phyloP scores from a whole-genome alignment of 2,113 vertebrate species.

The Nyctibius bracteatus region DNA sequence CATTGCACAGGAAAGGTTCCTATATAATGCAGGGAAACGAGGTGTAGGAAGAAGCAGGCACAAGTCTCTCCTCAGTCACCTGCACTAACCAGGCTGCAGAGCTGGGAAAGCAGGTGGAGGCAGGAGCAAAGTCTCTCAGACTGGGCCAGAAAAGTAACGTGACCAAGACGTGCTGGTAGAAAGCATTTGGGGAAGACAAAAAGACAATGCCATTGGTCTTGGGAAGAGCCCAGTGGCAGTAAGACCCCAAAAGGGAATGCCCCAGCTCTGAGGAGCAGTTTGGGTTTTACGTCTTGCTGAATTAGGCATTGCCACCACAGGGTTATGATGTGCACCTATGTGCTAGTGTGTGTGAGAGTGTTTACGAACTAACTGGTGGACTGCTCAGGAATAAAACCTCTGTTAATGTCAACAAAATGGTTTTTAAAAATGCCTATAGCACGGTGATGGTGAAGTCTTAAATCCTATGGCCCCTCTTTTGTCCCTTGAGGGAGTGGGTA shows the following conservation, averaged over 20 bases:
- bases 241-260: background rate
- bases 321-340: background rate
- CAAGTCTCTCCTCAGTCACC: background rate
- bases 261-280: background rate
- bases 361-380: background rate
- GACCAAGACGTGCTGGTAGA: background rate
- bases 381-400: background rate
- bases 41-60: background rate
- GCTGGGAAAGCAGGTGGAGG: background rate
- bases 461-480: background rate
- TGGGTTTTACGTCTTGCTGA: background rate
- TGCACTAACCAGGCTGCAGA: background rate
- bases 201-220: background rate
- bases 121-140: background rate
- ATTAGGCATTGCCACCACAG: background rate
- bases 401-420: background rate
- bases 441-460: background rate
- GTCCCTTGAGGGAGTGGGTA: background rate
- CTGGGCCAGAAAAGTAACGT: accelerated
- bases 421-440: background rate
- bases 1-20: background rate
- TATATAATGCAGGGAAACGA: accelerated
- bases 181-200: background rate
- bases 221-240: background rate
- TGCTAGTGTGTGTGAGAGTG: background rate